Base-by-base conservation (phyloP, 2,113 vertebrate genomes). In the Lichenostomus cassidix region DNA sequence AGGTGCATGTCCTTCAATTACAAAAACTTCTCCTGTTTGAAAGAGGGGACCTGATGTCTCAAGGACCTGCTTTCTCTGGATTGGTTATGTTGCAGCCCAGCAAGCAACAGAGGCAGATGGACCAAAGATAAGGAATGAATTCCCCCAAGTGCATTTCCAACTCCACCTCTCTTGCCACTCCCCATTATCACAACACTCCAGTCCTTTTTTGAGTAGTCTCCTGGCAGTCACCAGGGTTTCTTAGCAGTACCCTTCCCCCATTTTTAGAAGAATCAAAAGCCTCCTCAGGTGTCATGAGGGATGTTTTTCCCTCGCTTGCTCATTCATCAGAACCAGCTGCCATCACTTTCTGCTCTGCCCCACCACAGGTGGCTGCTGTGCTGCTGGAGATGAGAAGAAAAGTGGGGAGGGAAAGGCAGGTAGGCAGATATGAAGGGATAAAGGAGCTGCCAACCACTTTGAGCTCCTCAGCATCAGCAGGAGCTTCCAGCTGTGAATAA, bases 101-200 rank as follows among this genome's bases (percentile, higher is more conserved):
- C 50, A 71, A 85, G 20, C 46, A 69, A 15, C 3, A 35, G 19
- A 52, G 49, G 56, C 71, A 96, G 56, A 86, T 55, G 27, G 58
- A 64, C 53, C n/a, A 88, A 86, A 81, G 49, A 84, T 77, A 24
- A 71, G 4, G 9, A 65, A 44, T 7, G 0, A 55, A 46, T 37
- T 70, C 47, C 22, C 29, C 53, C 1, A 2, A 31, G 59, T 56
- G 46, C 21, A 31, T 73, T 93, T 79, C 70, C 87, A 93, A 67
- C 87, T 90, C 87, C 92, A 83, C 91, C 89, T 76, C 87, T 58
- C 60, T 60, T 63, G 62, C 76, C 86, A 84, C 70, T 91, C 71
- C 91, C 83, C 49, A 29, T 56, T 67, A 73, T 13, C 50, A 56
- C 63, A 90, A 47, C 33, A 12, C 11, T 37, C 31, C 62, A 37